Evolutionary conservation across 2,888 invertebrate species (phyloP).

Genomic region (Synanthedon formicaeformis): DNA sequence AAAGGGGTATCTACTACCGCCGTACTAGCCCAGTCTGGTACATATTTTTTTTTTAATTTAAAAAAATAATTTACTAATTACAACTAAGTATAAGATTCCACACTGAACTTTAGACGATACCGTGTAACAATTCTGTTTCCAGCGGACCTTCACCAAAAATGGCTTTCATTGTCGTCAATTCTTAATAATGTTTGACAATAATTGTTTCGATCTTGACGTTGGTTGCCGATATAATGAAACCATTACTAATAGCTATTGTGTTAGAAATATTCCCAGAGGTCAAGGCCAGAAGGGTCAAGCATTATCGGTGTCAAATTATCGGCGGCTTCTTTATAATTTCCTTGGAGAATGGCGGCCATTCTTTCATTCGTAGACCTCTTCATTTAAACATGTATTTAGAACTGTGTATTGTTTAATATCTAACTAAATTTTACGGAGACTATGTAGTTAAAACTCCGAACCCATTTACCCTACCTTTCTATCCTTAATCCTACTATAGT

Average conservation of each 20-base stretch:
- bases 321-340: neutral
- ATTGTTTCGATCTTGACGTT: conserved; percentile 11
- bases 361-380: no score
- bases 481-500: no score
- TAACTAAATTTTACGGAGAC: no score
- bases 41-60: no score
- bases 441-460: no score
- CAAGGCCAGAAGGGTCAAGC: conserved; percentile 17
- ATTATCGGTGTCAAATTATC: conserved; percentile 4
- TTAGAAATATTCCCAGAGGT: conserved; percentile 13
- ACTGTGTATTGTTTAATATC: no score
- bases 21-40: no score
- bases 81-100: neutral
- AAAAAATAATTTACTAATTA: no score
- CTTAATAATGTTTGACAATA: conserved; percentile 22
- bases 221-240: conserved; percentile 12
- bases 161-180: conserved; percentile 6
- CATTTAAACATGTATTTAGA: no score
- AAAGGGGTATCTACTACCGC: no score
- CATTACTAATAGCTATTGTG: conserved; percentile 13
- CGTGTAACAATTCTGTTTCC: neutral
- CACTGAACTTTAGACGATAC: neutral
- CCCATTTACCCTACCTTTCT: no score
- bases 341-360: no score
- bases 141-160: neutral